phyloP scores from a whole-genome alignment of 2,113 vertebrate species.

The Tetrax tetrax region DNA sequence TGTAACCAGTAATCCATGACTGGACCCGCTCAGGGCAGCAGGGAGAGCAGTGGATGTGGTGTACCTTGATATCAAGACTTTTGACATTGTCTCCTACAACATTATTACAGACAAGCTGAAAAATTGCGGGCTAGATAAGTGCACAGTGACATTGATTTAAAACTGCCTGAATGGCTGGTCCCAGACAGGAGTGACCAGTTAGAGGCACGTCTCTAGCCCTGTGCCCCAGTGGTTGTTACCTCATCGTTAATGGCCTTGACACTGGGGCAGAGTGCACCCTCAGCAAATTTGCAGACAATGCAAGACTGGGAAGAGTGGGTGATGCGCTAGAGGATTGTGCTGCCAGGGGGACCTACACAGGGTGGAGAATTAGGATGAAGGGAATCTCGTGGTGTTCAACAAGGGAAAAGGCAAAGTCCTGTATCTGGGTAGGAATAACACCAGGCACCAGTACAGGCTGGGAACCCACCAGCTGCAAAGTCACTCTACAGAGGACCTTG shows the following conservation, averaged over 20 bases:
- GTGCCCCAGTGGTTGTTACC: not conserved
- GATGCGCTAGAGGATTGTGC: not conserved
- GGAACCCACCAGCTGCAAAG: not conserved
- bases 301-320: not conserved
- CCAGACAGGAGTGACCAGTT: not conserved
- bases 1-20: not conserved
- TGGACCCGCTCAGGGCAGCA: not conserved
- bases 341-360: not conserved
- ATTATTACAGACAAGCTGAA: not conserved
- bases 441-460: not conserved
- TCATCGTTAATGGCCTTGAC: not conserved
- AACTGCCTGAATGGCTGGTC: not conserved
- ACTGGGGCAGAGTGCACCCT: not conserved
- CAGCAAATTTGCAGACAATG: not conserved
- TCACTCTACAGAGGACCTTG: not conserved
- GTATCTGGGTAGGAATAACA: not conserved
- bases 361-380: not conserved
- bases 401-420: not conserved
- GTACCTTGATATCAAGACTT: not conserved
- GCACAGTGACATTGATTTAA: not conserved
- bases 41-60: not conserved
- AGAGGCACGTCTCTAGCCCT: not conserved
- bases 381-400: not conserved
- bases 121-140: not conserved
- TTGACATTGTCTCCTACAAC: not conserved